Conservation (phyloP, 2,888 invertebrate species). For the Atethmia centrago region DNA sequence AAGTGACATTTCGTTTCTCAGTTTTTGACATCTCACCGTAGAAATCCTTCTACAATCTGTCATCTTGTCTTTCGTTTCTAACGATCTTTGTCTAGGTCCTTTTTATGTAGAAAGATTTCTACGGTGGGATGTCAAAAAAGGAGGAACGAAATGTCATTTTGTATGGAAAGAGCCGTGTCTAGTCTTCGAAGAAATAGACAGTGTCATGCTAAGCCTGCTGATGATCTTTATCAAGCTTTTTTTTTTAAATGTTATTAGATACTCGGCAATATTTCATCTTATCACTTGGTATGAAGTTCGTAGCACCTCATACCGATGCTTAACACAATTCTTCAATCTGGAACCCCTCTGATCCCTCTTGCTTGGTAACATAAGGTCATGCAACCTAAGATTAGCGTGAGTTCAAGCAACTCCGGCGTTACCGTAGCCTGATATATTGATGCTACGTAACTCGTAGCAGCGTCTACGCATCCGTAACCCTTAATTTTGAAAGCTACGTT, state of each 20-base stretch:
- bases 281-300: slow-evolving; percentile 13
- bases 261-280: too few species aligned
- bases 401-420: slow-evolving; percentile 34
- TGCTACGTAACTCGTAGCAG: slow-evolving; percentile 52
- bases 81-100: too few species aligned
- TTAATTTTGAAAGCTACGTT: not conserved
- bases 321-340: not conserved
- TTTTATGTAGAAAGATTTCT: too few species aligned
- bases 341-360: not conserved
- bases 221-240: not conserved
- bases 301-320: not conserved
- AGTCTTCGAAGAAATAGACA: too few species aligned
- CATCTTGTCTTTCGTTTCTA: too few species aligned
- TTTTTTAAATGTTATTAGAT: not conserved
- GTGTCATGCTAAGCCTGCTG: too few species aligned
- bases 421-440: not conserved
- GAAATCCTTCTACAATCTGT: too few species aligned
- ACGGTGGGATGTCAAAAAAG: too few species aligned
- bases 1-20: too few species aligned
- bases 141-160: too few species aligned
- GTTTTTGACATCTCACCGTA: too few species aligned
- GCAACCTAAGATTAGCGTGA: slow-evolving; percentile 1
- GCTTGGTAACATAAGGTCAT: slow-evolving; percentile 13
- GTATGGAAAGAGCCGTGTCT: too few species aligned
- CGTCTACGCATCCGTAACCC: slow-evolving; percentile 19